These are phyloP conservation scores for Mesochorus sp. DNA, from an alignment of 2,888 invertebrate species.

Conservation along the genomic window DNA sequence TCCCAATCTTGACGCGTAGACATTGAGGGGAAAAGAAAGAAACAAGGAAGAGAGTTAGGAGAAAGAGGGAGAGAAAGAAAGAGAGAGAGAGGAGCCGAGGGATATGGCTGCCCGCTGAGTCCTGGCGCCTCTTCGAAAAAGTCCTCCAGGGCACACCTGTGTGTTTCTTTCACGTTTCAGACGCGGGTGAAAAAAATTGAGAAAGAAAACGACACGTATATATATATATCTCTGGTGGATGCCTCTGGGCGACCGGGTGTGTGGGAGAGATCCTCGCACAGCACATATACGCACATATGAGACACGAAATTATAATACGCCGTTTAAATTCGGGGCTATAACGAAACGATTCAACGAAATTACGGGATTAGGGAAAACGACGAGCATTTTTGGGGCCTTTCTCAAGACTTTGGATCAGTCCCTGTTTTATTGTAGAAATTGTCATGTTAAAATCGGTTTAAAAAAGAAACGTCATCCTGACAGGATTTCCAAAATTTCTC, in stretches of 20 bases:
- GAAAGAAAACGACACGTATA: constrained; percentile 15
- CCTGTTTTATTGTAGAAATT: neutral
- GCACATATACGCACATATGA: no score
- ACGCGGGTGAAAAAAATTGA: constrained; percentile 9
- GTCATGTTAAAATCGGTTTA: neutral
- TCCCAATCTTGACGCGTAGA: constrained; percentile 10
- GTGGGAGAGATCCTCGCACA: constrained; percentile 21
- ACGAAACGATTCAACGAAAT: constrained; percentile 35
- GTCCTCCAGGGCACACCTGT: constrained; percentile 69
- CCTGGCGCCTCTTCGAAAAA: constrained; percentile 70
- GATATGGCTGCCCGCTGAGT: constrained; percentile 69
- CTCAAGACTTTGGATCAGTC: neutral
- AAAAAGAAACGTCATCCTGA: neutral
- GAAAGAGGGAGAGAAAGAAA: neutral
- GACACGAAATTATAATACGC: constrained; percentile 52
- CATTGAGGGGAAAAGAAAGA: constrained; percentile 20
- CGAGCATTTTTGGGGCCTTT: neutral
- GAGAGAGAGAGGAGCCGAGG: constrained; percentile 43
- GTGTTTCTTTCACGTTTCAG: constrained; percentile 55
- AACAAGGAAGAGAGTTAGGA: no score
- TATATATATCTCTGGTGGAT: constrained; percentile 15
- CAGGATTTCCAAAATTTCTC: neutral
- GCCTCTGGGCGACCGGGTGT: constrained; percentile 43
- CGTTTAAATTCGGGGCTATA: constrained; percentile 24
- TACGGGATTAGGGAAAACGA: neutral